Evolutionary conservation across 1,140 invertebrate genomes (phyloP), one percentile per base, ranked within the genome.

Genomic region (Nixonia krombeini): DNA sequence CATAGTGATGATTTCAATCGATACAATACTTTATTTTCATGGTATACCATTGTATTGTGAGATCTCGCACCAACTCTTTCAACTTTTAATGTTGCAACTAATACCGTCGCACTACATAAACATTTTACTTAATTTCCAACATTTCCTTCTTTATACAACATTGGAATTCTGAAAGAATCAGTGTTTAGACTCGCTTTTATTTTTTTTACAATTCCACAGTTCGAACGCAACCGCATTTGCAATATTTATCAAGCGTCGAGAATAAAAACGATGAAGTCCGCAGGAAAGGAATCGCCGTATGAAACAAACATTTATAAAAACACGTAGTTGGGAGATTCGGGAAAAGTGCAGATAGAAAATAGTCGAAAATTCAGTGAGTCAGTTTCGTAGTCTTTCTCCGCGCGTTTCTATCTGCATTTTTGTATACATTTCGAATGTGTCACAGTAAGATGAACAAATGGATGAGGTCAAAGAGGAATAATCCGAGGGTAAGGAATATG

Each of bases 11-110:
- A 70, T 79, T 83, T 80, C 70, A 83, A 77, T 82, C 70, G 75
- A 82, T 85, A 85, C 80, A 84, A 82, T 83, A 76, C 80, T 82
- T 82, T 82, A 67, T 50, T 70, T 73, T 76, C 76, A 74, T 85
- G 75, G 83, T 85, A 83, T 84, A 84, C 79, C 62, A 70, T 66
- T 68, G 69, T 79, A 75, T 78, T 65, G 76, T 74, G 76, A 73
- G 74, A 74, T 74, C 70, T 46, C 51, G 75, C 70, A 70, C 69
- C 50, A 73, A 76, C 74, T 73, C 69, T 70, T 64, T 64, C 62
- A 53, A 66, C 53, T 56, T 72, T 56, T 56, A 51, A 70, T 59
- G 59, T 61, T 56, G 53, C 37, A 51, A 51, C 31, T 46, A 37
- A 41, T 51, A 46, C 21, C 12, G 18, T 53, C 21, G 13, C 23